Evolutionary conservation across 2,113 vertebrate genomes (phyloP).

Genomic region (Anser brachyrhynchus): DNA sequence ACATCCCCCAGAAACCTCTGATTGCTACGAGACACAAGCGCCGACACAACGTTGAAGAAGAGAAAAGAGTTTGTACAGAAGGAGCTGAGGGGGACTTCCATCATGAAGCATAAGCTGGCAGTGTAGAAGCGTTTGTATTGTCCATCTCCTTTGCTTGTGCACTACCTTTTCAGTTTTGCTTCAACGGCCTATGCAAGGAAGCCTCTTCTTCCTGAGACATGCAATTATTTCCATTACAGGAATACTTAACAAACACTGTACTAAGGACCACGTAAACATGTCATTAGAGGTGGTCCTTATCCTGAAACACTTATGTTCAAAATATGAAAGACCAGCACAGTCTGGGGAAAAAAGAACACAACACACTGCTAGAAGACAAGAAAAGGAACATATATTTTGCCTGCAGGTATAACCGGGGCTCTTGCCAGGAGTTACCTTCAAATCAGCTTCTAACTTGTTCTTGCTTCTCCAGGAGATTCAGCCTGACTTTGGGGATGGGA

Average conservation of each 20-base stretch:
- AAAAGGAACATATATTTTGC: not conserved
- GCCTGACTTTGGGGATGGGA: not conserved
- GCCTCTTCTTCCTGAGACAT: not conserved
- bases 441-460: not conserved
- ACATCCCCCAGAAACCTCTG: not conserved
- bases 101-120: not conserved
- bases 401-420: not conserved
- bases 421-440: not conserved
- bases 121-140: not conserved
- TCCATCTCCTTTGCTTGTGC: not conserved
- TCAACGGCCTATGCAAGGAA: not conserved
- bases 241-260: rapidly evolving
- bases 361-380: not conserved
- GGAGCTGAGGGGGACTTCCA: not conserved
- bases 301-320: not conserved
- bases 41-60: not conserved
- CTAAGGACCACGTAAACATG: not conserved
- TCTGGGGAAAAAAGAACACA: not conserved
- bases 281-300: not conserved
- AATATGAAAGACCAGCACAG: not conserved
- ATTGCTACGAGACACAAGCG: not conserved
- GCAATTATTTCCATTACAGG: not conserved
- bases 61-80: not conserved
- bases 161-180: not conserved
- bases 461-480: not conserved